phyloP scores from a whole-genome alignment of 2,888 invertebrate genomes.

The Endomychus coccineus region DNA sequence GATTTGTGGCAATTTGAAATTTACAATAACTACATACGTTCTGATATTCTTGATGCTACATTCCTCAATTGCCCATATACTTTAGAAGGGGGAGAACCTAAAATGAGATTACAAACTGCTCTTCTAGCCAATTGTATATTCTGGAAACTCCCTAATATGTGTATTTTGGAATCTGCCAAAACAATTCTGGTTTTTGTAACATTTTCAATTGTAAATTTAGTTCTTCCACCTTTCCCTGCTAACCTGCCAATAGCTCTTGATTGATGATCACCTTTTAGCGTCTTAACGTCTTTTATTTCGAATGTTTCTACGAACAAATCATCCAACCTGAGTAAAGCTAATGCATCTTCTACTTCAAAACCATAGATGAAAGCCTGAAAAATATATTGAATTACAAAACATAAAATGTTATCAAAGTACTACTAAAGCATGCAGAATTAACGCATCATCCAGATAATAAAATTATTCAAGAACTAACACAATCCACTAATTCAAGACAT shows the following conservation, averaged over 20 bases:
- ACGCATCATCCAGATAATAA: no score
- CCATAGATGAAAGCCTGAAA: slow-evolving; percentile 80
- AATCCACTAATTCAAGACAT: no score
- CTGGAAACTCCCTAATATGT: slow-evolving; percentile 94
- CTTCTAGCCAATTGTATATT: slow-evolving; percentile 92
- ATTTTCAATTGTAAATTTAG: slow-evolving; percentile 98
- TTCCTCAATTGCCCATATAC: slow-evolving; percentile 91
- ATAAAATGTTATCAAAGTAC: no score
- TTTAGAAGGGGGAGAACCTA: slow-evolving; percentile 96
- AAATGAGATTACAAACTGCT: slow-evolving; percentile 91
- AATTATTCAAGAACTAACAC: no score
- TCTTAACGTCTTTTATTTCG: slow-evolving; percentile 94
- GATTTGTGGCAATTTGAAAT: no score
- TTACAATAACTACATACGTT: slow-evolving; percentile 69
- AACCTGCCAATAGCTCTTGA: slow-evolving; percentile 94
- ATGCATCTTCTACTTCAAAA: slow-evolving; percentile 94
- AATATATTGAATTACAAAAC: no score
- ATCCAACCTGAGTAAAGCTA: slow-evolving; percentile 89
- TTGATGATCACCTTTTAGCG: slow-evolving; percentile 89
- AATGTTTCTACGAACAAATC: slow-evolving; percentile 96
- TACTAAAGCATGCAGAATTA: no score
- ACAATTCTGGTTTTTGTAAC: slow-evolving; percentile 97
- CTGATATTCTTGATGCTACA: slow-evolving; percentile 75
- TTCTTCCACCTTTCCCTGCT: slow-evolving; percentile 95
- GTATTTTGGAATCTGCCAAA: slow-evolving; percentile 92